Evolutionary conservation across 2,113 vertebrate species (phyloP), one percentile per base, ranked within the genome.

Genomic region (Labrus mixtus): DNA sequence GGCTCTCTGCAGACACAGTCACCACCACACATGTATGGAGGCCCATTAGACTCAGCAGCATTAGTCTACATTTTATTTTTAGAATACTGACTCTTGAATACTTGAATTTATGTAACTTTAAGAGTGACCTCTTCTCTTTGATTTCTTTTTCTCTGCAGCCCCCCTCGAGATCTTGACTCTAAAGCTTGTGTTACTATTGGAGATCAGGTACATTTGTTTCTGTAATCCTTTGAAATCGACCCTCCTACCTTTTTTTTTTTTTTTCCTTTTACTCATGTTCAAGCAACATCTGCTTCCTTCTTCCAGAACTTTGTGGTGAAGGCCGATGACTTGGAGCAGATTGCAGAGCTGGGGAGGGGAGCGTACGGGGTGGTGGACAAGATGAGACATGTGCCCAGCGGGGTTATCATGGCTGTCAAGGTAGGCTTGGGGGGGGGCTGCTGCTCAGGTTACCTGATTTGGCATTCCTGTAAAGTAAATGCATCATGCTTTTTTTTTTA

Each of bases 331-430:
- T 91, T 99, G 95, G 97, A 98, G 80, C 96, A 95, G 77, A 97
- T 99, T 50, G 92, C 90, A 10, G 98, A 99, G 93, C 93, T 99
- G 90, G 98, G 98, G 0, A 94, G 98, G 81, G 98, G 98, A 59
- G 98, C 98, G 0, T 99, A 99, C 19, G 98, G 98, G 4, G 98
- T 99, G 76, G 98, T 99, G 93, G 96, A 98, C 94, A 98, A 97
- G 95, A 99, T 99, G 98, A 95, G 89, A 69, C 98, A 99, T 17
- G 94, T 98, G 83, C 98, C 97, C 82, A 99, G 97, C 22, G 97
- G 92, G 37, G 95, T 97, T 87, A 99, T 99, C 90, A 99, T 99
- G 98, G 98, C 98, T 6, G 97, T 99, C 71, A 99, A 99, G 97
- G 98, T 99, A 93, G 64, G 86, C 53, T 56, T 3, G 29, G 29